Conservation (phyloP, 2,888 invertebrate species). For the Drosophila borborema region DNA sequence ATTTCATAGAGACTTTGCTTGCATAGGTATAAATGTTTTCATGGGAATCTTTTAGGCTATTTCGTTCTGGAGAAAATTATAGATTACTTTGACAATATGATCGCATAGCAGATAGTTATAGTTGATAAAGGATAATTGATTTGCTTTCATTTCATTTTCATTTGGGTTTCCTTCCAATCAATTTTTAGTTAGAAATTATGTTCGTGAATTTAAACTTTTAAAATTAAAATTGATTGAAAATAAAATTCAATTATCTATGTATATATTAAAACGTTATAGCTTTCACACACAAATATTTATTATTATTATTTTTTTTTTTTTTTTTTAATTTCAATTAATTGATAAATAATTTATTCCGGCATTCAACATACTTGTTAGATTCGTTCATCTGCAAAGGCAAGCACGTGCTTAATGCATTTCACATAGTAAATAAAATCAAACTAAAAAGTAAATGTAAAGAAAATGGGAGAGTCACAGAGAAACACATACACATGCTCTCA, state of each 20-base stretch:
- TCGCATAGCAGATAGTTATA: neutral
- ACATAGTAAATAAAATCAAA: conserved; percentile 13
- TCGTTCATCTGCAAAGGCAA: conserved; percentile 14
- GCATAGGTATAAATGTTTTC: neutral
- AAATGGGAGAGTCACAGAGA: conserved; percentile 2
- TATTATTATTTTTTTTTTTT: neutral
- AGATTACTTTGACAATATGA: too few relatives aligned
- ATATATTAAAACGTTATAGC: too few relatives aligned
- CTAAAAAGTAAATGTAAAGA: conserved; percentile 7
- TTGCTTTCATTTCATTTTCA: too few relatives aligned
- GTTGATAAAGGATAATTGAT: neutral
- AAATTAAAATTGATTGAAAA: neutral
- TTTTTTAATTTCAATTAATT: neutral
- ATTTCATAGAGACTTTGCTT: neutral
- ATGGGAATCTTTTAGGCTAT: neutral
- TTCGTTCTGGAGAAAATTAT: neutral
- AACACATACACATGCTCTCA: neutral
- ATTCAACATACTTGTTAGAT: conserved; percentile 69
- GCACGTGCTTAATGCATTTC: conserved; percentile 50
- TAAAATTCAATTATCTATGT: too few relatives aligned
- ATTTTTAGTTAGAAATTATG: too few relatives aligned
- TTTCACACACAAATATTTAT: too few relatives aligned
- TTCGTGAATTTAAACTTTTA: too few relatives aligned
- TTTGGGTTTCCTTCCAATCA: too few relatives aligned
- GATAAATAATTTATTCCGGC: neutral